Evolutionary conservation across 2,113 vertebrate species (phyloP).

Genomic region (Thalassarche chlororhynchos): DNA sequence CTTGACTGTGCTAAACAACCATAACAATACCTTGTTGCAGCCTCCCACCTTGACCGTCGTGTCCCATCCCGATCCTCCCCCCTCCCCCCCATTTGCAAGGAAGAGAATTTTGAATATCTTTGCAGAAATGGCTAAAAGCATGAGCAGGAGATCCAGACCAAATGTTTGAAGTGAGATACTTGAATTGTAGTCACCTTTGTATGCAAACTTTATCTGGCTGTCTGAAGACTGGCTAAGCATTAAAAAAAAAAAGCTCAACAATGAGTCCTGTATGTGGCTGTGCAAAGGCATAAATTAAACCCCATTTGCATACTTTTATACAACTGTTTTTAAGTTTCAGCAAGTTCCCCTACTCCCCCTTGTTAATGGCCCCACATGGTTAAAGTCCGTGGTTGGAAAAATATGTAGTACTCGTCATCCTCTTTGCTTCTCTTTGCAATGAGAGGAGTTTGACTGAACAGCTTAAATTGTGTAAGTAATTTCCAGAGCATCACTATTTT

Average conservation of each 20-base stretch:
- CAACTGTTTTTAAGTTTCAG: neutral
- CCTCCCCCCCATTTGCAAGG: neutral
- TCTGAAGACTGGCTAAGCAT: neutral
- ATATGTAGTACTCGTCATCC: rapidly evolving
- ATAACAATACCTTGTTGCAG: neutral
- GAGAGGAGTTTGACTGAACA: neutral
- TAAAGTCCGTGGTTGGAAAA: neutral
- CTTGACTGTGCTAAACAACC: neutral
- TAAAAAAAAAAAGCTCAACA: neutral
- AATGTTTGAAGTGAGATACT: neutral
- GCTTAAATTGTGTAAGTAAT: neutral
- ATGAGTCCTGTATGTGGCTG: neutral
- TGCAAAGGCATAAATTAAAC: neutral
- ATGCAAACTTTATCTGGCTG: neutral
- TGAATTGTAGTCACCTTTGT: neutral
- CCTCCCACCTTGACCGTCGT: neutral
- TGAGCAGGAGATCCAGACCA: neutral
- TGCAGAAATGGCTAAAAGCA: neutral
- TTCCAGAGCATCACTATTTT: neutral
- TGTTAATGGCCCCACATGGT: neutral
- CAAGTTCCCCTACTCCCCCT: neutral
- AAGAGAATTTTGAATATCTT: neutral
- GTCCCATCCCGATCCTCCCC: rapidly evolving
- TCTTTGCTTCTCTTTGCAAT: neutral
- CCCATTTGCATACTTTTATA: neutral